A percentile compares a stretch with the other conserved stretches of the same genome.
phyloP scores from a whole-genome alignment of 2,113 vertebrate genomes.

The Rissa tridactyla region DNA sequence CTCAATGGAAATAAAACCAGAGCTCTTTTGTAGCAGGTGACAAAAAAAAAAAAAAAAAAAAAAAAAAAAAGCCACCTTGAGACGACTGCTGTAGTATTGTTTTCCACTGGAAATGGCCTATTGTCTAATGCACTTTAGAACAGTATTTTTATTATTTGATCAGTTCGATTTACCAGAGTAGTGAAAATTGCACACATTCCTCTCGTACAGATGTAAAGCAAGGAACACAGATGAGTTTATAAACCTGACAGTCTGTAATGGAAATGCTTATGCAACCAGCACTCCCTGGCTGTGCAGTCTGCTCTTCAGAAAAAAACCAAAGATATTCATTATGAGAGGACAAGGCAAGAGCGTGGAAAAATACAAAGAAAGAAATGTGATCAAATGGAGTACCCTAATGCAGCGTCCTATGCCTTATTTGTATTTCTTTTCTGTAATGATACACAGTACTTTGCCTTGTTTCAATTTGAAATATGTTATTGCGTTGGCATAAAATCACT shows the following conservation, averaged over 20 bases:
- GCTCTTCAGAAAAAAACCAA: not conserved
- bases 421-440: not conserved
- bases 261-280: not conserved
- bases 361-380: not conserved
- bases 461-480: not conserved
- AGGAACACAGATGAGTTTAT: not conserved
- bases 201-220: not conserved
- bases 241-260: slow-evolving; percentile 1
- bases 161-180: not conserved
- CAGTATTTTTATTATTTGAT: slow-evolving; percentile 17
- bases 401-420: slow-evolving; percentile 2
- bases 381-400: not conserved
- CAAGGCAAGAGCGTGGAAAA: not conserved
- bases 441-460: not conserved
- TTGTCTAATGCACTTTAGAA: slow-evolving; percentile 39
- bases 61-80: not conserved
- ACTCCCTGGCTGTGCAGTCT: not conserved
- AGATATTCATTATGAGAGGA: not conserved
- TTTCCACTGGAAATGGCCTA: not conserved
- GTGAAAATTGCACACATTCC: not conserved
- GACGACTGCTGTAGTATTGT: not conserved
- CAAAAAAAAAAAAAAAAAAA: not conserved
- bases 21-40: not conserved
- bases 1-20: slow-evolving; percentile 29
- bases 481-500: not conserved